Percentiles rank a stretch among this genome's conserved stretches.
phyloP scores from a whole-genome alignment of 2,113 vertebrate species.

The Meleagris gallopavo region DNA sequence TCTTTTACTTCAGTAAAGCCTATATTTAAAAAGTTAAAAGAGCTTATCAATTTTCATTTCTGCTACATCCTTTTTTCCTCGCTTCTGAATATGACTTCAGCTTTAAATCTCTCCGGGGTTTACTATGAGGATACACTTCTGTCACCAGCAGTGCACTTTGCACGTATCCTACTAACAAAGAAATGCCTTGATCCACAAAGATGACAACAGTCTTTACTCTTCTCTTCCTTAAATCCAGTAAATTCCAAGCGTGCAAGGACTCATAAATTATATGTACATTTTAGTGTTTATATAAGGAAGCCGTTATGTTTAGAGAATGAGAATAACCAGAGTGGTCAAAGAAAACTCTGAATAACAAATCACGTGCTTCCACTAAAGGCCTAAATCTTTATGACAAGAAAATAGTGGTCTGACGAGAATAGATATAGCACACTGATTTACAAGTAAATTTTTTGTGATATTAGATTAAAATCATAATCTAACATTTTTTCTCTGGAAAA shows the following conservation, averaged over 20 bases:
- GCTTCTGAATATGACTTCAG: neutral
- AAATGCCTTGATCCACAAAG: slow-evolving; percentile 44
- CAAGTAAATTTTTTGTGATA: neutral
- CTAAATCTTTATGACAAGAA: neutral
- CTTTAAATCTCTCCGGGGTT: slow-evolving; percentile 2
- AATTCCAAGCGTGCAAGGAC: slow-evolving; percentile 5
- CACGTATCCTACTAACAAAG: neutral
- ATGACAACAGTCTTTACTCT: slow-evolving; percentile 30
- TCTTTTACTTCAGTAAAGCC: neutral
- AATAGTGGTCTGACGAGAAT: neutral
- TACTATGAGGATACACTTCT: neutral
- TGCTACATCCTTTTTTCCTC: neutral
- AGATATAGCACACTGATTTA: neutral
- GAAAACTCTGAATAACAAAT: slow-evolving; percentile 46
- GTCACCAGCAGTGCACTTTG: neutral
- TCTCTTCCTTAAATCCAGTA: slow-evolving; percentile 26
- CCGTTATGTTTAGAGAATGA: slow-evolving; percentile 53
- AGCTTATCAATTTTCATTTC: neutral
- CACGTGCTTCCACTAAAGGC: neutral
- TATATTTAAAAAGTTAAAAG: neutral
- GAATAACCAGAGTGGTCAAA: slow-evolving; percentile 46
- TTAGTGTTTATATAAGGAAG: slow-evolving; percentile 44
- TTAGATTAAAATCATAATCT: neutral
- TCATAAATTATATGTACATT: slow-evolving; percentile 47
- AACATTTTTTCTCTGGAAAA: neutral